Conservation (phyloP, 2,113 vertebrate species). For the Brachyhypopomus occidentalis region DNA sequence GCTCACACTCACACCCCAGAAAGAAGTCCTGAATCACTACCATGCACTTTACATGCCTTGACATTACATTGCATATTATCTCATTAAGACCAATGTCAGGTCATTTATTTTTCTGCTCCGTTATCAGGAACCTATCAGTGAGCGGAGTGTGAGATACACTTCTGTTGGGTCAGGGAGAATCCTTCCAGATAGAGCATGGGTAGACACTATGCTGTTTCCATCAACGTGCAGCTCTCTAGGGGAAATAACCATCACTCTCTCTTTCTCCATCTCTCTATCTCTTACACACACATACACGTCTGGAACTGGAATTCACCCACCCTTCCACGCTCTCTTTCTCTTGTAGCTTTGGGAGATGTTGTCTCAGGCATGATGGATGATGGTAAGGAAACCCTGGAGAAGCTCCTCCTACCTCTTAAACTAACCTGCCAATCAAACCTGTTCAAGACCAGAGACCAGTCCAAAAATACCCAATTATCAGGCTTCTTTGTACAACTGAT, state of each 20-base stretch:
- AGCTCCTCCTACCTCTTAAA: constrained; percentile 34
- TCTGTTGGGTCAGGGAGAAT: background rate
- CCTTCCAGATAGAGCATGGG: background rate
- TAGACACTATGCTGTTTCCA: constrained; percentile 35
- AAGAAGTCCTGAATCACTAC: too few relatives aligned
- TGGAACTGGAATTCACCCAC: constrained; percentile 11
- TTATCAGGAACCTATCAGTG: background rate
- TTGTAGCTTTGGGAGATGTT: constrained; percentile 42
- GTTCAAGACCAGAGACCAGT: background rate
- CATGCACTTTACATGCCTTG: too few relatives aligned
- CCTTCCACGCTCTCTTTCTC: constrained; percentile 32
- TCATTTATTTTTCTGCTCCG: background rate
- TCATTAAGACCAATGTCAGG: background rate
- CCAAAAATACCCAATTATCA: background rate
- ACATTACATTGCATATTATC: background rate
- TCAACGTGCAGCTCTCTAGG: constrained; percentile 15
- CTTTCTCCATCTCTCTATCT: background rate
- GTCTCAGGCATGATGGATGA: constrained; percentile 47
- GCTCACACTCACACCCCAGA: too few relatives aligned
- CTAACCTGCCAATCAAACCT: constrained; percentile 44
- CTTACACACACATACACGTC: background rate
- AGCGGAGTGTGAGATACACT: background rate
- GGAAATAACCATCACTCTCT: background rate
- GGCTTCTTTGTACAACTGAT: background rate
- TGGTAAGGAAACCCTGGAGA: constrained; percentile 22